Evolutionary conservation across 2,797 vertebrate genomes (phyloP).

Genomic region (Columba guinea): DNA sequence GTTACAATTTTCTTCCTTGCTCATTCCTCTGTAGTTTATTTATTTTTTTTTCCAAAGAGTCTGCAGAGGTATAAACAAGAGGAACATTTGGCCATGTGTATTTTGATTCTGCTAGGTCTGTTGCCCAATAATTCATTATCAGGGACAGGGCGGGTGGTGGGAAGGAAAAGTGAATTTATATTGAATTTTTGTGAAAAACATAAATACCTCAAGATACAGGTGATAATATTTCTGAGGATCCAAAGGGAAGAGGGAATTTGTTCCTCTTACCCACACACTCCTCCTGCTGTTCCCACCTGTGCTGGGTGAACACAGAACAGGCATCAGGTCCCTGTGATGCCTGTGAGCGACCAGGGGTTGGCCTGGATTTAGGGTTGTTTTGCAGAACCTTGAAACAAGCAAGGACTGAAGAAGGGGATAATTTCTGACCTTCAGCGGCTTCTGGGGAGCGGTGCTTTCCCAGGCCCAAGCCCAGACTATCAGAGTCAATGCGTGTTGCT

Average conservation of each 20-base stretch:
- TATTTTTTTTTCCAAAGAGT: neutral
- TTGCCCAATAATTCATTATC: neutral
- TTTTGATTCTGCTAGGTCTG: neutral
- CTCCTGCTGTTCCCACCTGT: neutral
- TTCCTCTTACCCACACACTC: neutral
- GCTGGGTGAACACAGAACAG: neutral
- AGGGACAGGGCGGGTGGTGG: fast-evolving
- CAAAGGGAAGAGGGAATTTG: neutral
- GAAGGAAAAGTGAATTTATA: neutral
- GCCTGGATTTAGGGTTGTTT: neutral
- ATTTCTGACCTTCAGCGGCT: neutral
- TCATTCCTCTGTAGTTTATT: neutral
- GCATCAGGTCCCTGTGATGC: neutral
- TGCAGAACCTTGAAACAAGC: neutral
- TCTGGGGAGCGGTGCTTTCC: neutral
- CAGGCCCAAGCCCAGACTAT: neutral
- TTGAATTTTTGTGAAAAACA: neutral
- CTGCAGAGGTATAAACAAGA: neutral
- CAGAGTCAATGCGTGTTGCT: neutral
- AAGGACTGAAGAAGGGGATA: fast-evolving
- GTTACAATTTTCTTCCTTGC: neutral
- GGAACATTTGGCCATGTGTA: neutral
- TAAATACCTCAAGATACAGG: neutral
- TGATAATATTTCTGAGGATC: neutral
- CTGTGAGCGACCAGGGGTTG: fast-evolving